Conservation (phyloP, 2,888 invertebrate genomes). For the Pegoplata infirma region DNA sequence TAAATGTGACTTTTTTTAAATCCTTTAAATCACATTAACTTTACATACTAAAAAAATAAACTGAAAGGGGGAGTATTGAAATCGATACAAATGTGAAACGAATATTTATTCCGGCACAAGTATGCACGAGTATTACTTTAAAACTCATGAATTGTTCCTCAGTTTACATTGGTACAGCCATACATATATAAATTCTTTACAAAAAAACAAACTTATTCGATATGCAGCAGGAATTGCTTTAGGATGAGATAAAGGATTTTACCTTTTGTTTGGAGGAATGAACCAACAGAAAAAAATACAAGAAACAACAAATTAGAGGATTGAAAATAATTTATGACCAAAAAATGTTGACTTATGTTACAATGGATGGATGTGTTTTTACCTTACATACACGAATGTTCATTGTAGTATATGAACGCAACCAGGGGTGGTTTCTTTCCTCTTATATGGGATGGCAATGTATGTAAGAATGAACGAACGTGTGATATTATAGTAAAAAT, state of each 20-base stretch:
- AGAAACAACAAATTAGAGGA: constrained; percentile 74
- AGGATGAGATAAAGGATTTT: constrained; percentile 68
- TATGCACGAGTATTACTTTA: background rate
- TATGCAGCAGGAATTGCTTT: constrained; percentile 50
- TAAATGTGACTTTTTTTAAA: constrained; percentile 48
- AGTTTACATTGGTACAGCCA: background rate
- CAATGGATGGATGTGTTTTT: constrained; percentile 58
- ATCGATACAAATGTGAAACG: constrained; percentile 30
- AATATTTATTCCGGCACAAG: background rate
- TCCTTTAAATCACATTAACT: constrained; percentile 41
- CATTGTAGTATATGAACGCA: constrained; percentile 10
- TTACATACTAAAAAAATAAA: background rate
- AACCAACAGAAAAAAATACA: constrained; percentile 20
- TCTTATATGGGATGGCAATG: constrained; percentile 27
- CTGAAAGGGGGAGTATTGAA: constrained; percentile 28
- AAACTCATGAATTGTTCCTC: constrained; percentile 35
- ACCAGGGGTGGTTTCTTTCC: constrained; percentile 47
- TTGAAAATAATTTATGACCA: constrained; percentile 73
- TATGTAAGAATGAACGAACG: constrained; percentile 12
- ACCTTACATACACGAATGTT: constrained; percentile 21
- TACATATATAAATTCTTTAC: constrained; percentile 6
- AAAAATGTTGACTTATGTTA: constrained; percentile 73
- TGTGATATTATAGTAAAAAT: constrained; percentile 60
- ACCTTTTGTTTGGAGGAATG: constrained; percentile 66
- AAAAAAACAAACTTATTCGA: constrained; percentile 23